Percentiles rank a stretch among this genome's conserved stretches.
These are phyloP conservation scores for Pleuronectes platessa DNA, from an alignment of 2,113 vertebrate species.

Conservation along the genomic window DNA sequence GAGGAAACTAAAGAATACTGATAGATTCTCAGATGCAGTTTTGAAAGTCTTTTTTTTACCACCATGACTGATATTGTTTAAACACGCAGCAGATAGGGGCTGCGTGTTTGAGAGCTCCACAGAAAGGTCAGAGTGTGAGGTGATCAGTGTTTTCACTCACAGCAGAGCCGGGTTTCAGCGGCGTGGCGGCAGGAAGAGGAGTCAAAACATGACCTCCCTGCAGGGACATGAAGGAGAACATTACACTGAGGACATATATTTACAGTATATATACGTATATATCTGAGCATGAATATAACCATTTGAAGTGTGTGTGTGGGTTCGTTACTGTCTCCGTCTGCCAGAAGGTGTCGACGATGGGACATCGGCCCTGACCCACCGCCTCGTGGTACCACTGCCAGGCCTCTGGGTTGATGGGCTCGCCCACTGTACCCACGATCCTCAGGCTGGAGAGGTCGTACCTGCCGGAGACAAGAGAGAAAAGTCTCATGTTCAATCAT, in stretches of 20 bases:
- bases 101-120: slow-evolving; percentile 1
- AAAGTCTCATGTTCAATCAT: background rate
- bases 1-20: background rate
- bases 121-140: background rate
- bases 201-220: slow-evolving; percentile 87
- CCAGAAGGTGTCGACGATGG: slow-evolving; percentile 87
- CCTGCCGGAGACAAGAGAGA: slow-evolving; percentile 54
- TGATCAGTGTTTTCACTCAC: slow-evolving; percentile 70
- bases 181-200: slow-evolving; percentile 84
- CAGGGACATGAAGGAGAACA: slow-evolving; percentile 4
- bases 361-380: slow-evolving; percentile 83
- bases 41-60: too few relatives aligned
- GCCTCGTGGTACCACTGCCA: slow-evolving; percentile 85
- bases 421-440: slow-evolving; percentile 85
- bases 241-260: background rate
- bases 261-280: too few relatives aligned
- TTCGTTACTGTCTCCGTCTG: slow-evolving; percentile 85
- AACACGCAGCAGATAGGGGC: too few relatives aligned
- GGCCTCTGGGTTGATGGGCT: slow-evolving; percentile 87
- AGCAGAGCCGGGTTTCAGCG: slow-evolving; percentile 86
- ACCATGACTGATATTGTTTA: too few relatives aligned
- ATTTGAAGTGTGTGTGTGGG: background rate
- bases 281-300: too few relatives aligned
- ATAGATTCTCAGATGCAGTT: background rate
- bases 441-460: slow-evolving; percentile 83